Base-by-base conservation (phyloP, 2,113 vertebrate species). In the Apteryx owenii region DNA sequence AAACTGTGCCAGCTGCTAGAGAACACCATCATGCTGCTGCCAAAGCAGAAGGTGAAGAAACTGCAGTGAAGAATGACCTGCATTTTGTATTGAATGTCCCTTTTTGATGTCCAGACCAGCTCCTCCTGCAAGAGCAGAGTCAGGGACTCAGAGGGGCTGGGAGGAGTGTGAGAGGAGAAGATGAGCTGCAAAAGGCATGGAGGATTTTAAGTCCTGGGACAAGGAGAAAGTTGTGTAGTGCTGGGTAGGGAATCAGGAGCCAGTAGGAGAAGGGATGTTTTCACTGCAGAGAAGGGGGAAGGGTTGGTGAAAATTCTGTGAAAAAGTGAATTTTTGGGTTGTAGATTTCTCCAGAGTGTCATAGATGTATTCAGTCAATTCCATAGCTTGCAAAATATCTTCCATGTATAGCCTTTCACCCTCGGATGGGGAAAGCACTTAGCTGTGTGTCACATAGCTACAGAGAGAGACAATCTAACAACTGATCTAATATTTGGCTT, bases 1-100 rank as follows among this genome's bases (percentile, higher is more conserved):
- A 78, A 94, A 60, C 56, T 91, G 56, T 60, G 93, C 94, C 96
- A 96, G 85, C 70, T 94, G 51, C 89, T 64, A 77, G 81, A 38
- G 9, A 95, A 51, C 28, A 87, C 15, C 38, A 65, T 53, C n/a
- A 13, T 12, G 36, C 68, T 89, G 87, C 85, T 91, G 91, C 87
- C 89, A 96, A 93, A 89, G 61, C 53, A 95, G 56, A 81, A 91
- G 66, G 70, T 42, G 69, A 91, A 94, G 61, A 76, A 80, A 14
- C 75, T 89, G 89, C 95, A 89, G 87, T 85, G 62, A 87, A 42
- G 42, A 89, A 69, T 53, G 62, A 85, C 65, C 78, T 82, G 62
- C 66, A 82, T 25, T 50, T 91, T 82, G 48, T 72, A 69, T 68
- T 89, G 56, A 62, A 33, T 46, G 68, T 1, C 8, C 26, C 19